Conservation (phyloP, 2,888 invertebrate species). For the Drosophila eohydei region DNA sequence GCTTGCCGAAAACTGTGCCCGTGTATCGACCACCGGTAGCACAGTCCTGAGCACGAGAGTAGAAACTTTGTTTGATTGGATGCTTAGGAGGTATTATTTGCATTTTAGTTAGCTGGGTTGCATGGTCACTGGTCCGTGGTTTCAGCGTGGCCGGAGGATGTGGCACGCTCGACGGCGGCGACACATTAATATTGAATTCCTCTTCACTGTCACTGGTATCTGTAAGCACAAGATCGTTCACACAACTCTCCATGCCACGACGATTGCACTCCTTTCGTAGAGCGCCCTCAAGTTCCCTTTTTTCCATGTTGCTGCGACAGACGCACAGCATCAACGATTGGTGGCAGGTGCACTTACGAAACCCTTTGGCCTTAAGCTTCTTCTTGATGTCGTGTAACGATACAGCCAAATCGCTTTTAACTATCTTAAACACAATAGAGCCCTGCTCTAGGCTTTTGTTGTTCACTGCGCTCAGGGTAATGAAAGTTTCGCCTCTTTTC, state of each 20-base stretch:
- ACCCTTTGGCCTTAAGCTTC: constrained; percentile 86
- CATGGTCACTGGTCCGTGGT: constrained; percentile 84
- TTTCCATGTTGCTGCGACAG: constrained; percentile 82
- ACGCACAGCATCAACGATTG: constrained; percentile 84
- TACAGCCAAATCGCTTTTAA: constrained; percentile 86
- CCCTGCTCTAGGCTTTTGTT: neutral
- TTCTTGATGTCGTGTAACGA: constrained; percentile 86
- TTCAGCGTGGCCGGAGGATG: neutral
- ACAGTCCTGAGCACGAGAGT: constrained; percentile 69
- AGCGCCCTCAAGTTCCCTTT: constrained; percentile 85
- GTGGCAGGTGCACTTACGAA: constrained; percentile 86
- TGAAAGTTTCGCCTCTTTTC: constrained; percentile 88
- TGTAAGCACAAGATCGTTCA: constrained; percentile 73
- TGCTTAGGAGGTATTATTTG: constrained; percentile 36
- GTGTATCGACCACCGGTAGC: constrained; percentile 60
- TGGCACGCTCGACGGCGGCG: constrained; percentile 87
- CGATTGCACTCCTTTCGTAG: constrained; percentile 85
- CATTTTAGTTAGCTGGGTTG: constrained; percentile 85
- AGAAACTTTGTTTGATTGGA: constrained; percentile 52
- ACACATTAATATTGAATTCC: constrained; percentile 89
- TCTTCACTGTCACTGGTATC: constrained; percentile 86
- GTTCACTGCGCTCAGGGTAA: constrained; percentile 83
- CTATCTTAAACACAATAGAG: constrained; percentile 88
- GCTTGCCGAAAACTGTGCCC: constrained; percentile 42
- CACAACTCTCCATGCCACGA: constrained; percentile 62